Evolutionary conservation across 2,113 vertebrate genomes (phyloP), one percentile per base, ranked within the genome.

Genomic region (Martes martes): DNA sequence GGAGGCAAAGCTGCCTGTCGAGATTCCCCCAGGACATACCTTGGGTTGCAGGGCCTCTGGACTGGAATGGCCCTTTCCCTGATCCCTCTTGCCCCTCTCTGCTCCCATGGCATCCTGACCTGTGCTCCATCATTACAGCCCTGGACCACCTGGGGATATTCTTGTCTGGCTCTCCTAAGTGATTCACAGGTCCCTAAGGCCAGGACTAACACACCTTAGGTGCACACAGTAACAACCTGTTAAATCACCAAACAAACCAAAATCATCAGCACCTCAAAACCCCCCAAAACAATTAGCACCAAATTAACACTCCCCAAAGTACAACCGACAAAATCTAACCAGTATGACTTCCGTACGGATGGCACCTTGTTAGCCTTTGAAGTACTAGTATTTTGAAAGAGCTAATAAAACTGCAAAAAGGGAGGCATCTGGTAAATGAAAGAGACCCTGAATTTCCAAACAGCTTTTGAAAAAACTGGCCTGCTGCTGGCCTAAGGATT

Each of bases 231-330:
- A 50, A 79, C 39, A 16, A 11, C 45, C 39, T 78, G 15, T 1
- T 33, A 81, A 92, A 76, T 33, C 52, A 86, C 6, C 42, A 50
- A 88, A 61, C 39, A 73, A 65, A 61, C 59, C 50, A 78, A 92
- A 96, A 80, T 42, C 87, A 84, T 21, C 50, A 76, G 59, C 19
- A 55, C 21, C 5, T 81, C 26, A 26, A 89, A 59, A 5, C 1
- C 13, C 14, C 45, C 71, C 5, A 4, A 92, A 89, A 82, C 76
- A 87, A 90, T 87, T 63, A 97, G 71, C 80, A 92, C 81, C 71
- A 89, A 92, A 80, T 78, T 83, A 97, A 50, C 87, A 96, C 76
- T 28, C 21, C 21, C 87, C 61, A 57, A 73, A 89, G 47, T 31
- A 36, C 33, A 45, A 92, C 2, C 0, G 33, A 74, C 31, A 92